Percentiles rank a stretch among this genome's conserved stretches.
Evolutionary conservation across 1,140 invertebrate species (phyloP).

Genomic region (Penaeus chinensis): DNA sequence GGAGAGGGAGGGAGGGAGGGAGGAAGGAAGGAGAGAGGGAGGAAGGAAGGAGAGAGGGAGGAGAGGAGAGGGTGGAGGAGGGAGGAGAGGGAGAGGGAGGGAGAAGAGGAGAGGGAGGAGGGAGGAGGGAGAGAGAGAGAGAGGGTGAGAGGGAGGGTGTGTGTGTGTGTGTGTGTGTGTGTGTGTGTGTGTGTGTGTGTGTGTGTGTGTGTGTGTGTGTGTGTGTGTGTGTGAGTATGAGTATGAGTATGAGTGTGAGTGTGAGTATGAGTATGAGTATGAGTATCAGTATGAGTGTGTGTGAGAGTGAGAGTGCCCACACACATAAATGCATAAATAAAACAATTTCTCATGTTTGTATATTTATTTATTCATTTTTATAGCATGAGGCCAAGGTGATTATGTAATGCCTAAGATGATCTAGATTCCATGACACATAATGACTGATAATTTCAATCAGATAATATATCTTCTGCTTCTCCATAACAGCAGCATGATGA

Average conservation of each 20-base stretch:
- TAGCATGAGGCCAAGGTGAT: constrained; percentile 16
- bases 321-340: not conserved
- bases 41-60: not conserved
- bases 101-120: not conserved
- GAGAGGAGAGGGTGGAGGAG: not conserved
- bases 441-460: constrained; percentile 3
- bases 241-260: too few species aligned
- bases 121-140: not conserved
- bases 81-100: not conserved
- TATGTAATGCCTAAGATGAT: constrained; percentile 10
- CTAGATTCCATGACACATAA: constrained; percentile 7
- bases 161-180: not conserved
- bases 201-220: too few species aligned
- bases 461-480: constrained; percentile 1
- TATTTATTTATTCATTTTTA: not conserved
- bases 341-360: not conserved
- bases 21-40: not conserved
- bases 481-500: too few species aligned
- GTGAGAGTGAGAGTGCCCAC: too few species aligned
- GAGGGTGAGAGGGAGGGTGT: not conserved
- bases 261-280: too few species aligned
- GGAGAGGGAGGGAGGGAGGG: too few species aligned
- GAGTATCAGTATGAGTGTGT: too few species aligned
- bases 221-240: too few species aligned
- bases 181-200: not conserved